These are phyloP conservation scores for Pachliopta kotzebuea DNA, from an alignment of 2,888 invertebrate species.

Conservation along the genomic window DNA sequence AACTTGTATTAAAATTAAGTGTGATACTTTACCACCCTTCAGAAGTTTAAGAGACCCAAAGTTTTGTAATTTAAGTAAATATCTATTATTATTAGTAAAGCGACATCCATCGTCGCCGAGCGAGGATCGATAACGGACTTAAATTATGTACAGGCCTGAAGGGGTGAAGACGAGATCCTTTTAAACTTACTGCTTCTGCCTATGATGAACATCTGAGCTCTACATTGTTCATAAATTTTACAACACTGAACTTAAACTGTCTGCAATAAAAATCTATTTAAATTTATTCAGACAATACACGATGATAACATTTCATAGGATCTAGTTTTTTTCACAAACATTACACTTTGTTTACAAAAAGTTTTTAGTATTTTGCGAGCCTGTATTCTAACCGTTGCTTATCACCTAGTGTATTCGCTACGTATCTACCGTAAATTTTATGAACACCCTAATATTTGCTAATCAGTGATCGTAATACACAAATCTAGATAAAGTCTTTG, in stretches of 20 bases:
- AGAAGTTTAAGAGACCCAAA: conserved; percentile 14
- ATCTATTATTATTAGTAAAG: conserved; percentile 43
- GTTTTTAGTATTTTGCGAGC: too few species aligned
- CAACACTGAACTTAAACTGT: conserved; percentile 10
- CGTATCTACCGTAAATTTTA: too few species aligned
- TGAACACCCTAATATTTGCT: neutral
- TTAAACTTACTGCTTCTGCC: conserved; percentile 41
- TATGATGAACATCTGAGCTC: conserved; percentile 35
- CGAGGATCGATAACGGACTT: conserved; percentile 27
- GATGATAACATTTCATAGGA: too few species aligned
- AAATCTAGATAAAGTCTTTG: neutral
- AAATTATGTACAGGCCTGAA: conserved; percentile 36
- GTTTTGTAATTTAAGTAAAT: conserved; percentile 37
- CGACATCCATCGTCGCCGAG: conserved; percentile 33
- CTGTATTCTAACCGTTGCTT: too few species aligned
- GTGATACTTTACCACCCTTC: conserved; percentile 1
- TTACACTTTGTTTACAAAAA: too few species aligned
- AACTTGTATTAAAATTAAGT: conserved; percentile 12
- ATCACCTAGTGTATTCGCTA: too few species aligned
- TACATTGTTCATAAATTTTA: conserved; percentile 32
- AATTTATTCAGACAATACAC: too few species aligned
- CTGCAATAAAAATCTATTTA: neutral
- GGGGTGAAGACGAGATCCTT: conserved; percentile 42
- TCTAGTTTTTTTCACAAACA: too few species aligned
- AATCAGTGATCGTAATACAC: neutral